These are phyloP conservation scores for Agonopterix subpropinquella DNA, from an alignment of 2,888 invertebrate species.

Conservation along the genomic window DNA sequence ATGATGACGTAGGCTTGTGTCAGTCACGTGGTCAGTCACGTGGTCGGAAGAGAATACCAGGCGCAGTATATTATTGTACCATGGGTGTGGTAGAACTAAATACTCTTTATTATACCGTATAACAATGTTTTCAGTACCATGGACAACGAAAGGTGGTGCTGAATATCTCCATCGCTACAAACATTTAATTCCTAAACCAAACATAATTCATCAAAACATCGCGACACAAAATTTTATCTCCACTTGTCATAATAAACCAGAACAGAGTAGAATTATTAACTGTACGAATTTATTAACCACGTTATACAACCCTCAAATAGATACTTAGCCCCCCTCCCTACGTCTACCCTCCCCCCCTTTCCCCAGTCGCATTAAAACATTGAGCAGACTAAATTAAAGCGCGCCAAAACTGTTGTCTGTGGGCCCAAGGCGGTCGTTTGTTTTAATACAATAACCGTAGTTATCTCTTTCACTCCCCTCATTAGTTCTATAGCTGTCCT, in stretches of 20 bases:
- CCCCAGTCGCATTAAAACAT: slow-evolving; percentile 68
- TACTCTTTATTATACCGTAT: too few species aligned
- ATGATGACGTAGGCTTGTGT: too few species aligned
- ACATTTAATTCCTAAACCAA: too few species aligned
- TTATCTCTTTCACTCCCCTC: slow-evolving; percentile 54
- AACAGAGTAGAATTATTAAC: slow-evolving; percentile 56
- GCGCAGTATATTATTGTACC: too few species aligned
- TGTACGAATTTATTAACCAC: slow-evolving; percentile 64
- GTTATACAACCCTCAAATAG: slow-evolving; percentile 68
- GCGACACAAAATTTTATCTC: slow-evolving; percentile 1
- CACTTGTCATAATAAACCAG: slow-evolving; percentile 7
- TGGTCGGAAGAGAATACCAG: too few species aligned
- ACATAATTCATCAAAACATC: not conserved
- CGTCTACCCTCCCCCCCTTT: slow-evolving; percentile 14
- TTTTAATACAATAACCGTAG: slow-evolving; percentile 72
- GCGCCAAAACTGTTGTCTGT: slow-evolving; percentile 70
- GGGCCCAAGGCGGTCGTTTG: slow-evolving; percentile 73
- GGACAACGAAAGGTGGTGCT: too few species aligned
- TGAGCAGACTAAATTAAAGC: slow-evolving; percentile 73
- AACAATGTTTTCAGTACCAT: too few species aligned
- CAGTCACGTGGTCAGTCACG: too few species aligned
- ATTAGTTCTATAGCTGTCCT: slow-evolving; percentile 38
- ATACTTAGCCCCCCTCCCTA: slow-evolving; percentile 50
- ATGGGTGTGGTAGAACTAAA: too few species aligned
- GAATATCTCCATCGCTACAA: too few species aligned